Evolutionary conservation across 1,140 invertebrate genomes (phyloP).

Genomic region (silkworm (Bombyx mori)): DNA sequence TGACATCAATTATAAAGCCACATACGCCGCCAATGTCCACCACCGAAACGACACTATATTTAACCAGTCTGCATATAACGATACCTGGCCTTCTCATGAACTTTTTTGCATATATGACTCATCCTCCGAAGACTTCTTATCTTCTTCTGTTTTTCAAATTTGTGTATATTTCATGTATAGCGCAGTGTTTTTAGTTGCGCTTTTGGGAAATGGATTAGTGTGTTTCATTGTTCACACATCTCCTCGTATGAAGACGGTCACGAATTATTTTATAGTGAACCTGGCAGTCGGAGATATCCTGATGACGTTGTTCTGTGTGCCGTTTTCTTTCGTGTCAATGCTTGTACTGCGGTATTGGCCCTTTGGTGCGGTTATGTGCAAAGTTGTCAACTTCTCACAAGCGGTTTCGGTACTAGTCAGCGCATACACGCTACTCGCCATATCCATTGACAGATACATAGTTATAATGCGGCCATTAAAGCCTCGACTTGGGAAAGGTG

Average conservation of each 20-base stretch:
- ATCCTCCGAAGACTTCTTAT: conserved; percentile 30
- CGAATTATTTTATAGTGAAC: conserved; percentile 91
- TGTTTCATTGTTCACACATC: conserved; percentile 85
- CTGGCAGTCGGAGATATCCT: conserved; percentile 88
- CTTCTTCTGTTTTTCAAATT: conserved; percentile 72
- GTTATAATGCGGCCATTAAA: conserved; percentile 90
- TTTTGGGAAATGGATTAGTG: conserved; percentile 85
- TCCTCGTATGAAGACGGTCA: conserved; percentile 87
- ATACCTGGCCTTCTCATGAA: conserved; percentile 14
- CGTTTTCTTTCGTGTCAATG: conserved; percentile 85
- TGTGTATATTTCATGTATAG: conserved; percentile 82
- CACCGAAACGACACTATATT: background rate
- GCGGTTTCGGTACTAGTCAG: conserved; percentile 87
- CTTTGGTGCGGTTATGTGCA: conserved; percentile 83
- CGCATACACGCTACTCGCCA: conserved; percentile 88
- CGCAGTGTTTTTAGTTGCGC: conserved; percentile 80
- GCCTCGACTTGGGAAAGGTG: conserved; percentile 81
- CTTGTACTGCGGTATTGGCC: conserved; percentile 85
- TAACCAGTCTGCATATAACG: conserved; percentile 12
- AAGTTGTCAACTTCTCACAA: conserved; percentile 83
- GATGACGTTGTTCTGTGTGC: conserved; percentile 89
- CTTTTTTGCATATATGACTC: conserved; percentile 12
- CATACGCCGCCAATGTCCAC: background rate
- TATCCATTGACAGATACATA: conserved; percentile 89
- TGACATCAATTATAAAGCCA: background rate